Conservation (phyloP, 2,888 invertebrate species). For the Bugulina stolonifera region DNA sequence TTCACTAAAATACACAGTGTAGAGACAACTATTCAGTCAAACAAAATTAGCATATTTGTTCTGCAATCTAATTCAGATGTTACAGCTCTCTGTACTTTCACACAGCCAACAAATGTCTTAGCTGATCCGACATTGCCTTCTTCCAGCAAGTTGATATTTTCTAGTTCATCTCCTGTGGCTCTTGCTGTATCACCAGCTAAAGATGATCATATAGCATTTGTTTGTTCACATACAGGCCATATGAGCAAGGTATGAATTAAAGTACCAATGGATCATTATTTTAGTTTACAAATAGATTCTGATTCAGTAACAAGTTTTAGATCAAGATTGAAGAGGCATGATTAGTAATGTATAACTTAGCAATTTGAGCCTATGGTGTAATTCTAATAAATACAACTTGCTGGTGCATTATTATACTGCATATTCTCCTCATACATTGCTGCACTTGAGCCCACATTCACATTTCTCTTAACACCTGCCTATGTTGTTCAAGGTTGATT, state of each 20-base stretch:
- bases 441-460: no score
- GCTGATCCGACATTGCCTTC: neutral
- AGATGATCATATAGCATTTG: constrained; percentile 8
- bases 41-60: neutral
- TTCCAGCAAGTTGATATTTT: neutral
- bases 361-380: no score
- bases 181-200: neutral
- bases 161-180: neutral
- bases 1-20: neutral
- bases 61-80: neutral
- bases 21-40: neutral
- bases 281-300: no score
- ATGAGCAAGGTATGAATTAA: constrained; percentile 15
- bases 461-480: no score
- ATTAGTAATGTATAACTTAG: no score
- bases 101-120: neutral
- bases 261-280: no score
- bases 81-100: constrained; percentile 4
- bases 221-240: neutral
- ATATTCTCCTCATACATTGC: no score
- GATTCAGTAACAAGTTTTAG: no score
- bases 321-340: no score
- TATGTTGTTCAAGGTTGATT: no score
- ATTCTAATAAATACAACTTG: no score
- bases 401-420: no score